Conservation (phyloP, 2,113 vertebrate species). For the Calypte anna region DNA sequence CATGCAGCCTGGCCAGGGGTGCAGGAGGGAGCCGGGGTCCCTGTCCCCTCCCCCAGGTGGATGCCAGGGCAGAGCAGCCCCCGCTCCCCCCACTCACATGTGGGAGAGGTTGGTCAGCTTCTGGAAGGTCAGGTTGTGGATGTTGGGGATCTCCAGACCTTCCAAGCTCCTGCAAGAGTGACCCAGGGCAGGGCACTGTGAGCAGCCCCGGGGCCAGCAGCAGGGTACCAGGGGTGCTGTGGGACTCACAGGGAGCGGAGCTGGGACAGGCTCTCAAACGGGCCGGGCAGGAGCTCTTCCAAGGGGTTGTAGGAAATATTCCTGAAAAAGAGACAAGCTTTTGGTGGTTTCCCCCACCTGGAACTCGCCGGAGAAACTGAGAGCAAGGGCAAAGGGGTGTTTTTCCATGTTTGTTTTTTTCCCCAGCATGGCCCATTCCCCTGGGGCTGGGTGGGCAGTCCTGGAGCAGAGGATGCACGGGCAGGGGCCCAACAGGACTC, state of each 20-base stretch:
- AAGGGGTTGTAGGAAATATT: constrained; percentile 78
- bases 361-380: neutral
- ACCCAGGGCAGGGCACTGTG: neutral
- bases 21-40: no score
- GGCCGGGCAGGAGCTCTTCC: constrained; percentile 27
- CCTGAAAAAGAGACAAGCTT: constrained; percentile 11
- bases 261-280: constrained; percentile 70
- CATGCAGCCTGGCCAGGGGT: rapidly evolving
- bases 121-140: constrained; percentile 72
- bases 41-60: no score
- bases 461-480: rapidly evolving
- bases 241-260: constrained; percentile 72
- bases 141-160: constrained; percentile 74
- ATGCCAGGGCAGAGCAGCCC: neutral
- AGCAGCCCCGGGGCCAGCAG: neutral
- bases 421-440: no score
- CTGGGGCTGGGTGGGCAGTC: rapidly evolving
- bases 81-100: constrained; percentile 54
- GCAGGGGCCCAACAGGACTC: neutral
- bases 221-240: rapidly evolving
- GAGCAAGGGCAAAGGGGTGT: neutral
- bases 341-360: neutral
- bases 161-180: constrained; percentile 66
- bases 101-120: constrained; percentile 73
- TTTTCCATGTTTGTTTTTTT: neutral